Base-by-base conservation (phyloP, 2,113 vertebrate genomes). In the Seriola dumerili region DNA sequence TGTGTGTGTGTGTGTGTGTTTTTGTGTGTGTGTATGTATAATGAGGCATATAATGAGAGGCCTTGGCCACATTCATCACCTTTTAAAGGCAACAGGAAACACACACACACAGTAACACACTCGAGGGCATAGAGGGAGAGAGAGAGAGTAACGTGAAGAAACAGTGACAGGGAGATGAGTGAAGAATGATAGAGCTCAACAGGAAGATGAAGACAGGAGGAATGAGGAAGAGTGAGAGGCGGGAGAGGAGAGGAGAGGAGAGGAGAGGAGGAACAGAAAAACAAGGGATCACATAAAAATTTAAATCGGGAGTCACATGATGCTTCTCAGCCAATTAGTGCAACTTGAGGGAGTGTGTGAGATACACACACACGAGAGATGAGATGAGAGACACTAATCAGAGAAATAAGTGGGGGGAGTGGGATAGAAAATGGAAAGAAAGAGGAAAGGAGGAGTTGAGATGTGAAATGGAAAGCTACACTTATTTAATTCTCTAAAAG, bases 71-170 rank as follows among this genome's bases (percentile, higher is more conserved):
- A 91, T 88, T 88, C 87, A 89, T 90, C 91, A 92, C 89, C 90
- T 89, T 91, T 87, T 88, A 89, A 89, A 94, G 89, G 87, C 89
- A 92, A 75, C 65, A 79, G 76, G 76, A 76, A 87, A 52, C 61
- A 40, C 62, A 32, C 76, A 16, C 42, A 59, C 61, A 46, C 62
- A 50, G 13, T 8, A 57, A 57, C 23, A 69, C 55, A 14, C 62
- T 52, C 63, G 19, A 72, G 68, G 62, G 9, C 52, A 66, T 14
- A 11, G 4, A 64, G n/a, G 16, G 23, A 23, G 9, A 32, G 3
- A 32, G 3, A 52, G 55, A 72, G 25, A 66, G 12, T 29, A 29
- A 29, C 29, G 29, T 9, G 25, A 10, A 21, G 17, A 36, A 38
- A 55, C 61, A 58, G 25, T 19, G 34, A 62, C 67, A 48, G 50